Percentiles rank a stretch among this genome's conserved stretches.
Evolutionary conservation across 2,113 vertebrate species (phyloP).

Genomic region (Crotalus horridus): DNA sequence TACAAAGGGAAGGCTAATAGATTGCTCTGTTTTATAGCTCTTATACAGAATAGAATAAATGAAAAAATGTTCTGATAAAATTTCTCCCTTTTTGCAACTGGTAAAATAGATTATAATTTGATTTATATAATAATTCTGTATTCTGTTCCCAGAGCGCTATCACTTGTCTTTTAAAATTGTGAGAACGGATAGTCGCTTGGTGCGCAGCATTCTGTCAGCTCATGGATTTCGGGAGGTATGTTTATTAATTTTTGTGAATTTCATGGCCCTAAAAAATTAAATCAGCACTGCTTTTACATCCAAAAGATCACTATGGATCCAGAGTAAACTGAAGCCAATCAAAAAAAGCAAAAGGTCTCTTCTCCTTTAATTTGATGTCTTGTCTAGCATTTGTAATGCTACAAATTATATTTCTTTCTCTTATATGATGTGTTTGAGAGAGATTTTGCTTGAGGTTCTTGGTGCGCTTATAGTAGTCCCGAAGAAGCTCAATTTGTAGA

Average conservation of each 20-base stretch:
- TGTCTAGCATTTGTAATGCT: neutral
- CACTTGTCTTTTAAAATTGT: conserved; percentile 94
- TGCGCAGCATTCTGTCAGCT: conserved; percentile 85
- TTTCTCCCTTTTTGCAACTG: neutral
- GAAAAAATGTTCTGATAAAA: neutral
- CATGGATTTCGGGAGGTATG: conserved; percentile 95
- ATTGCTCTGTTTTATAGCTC: neutral
- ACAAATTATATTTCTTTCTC: neutral
- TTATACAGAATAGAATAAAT: neutral
- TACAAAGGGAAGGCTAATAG: neutral
- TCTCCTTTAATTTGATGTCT: neutral
- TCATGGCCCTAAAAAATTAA: neutral
- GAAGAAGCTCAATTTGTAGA: neutral
- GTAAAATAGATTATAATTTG: neutral
- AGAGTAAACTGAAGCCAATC: neutral
- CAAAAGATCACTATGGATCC: neutral
- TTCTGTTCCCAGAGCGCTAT: conserved; percentile 78
- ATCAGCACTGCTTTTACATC: neutral
- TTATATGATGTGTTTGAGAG: neutral
- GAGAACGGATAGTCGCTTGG: conserved; percentile 91
- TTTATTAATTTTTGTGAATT: neutral
- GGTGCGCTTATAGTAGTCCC: neutral
- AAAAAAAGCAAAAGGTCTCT: neutral
- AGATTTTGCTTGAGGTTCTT: neutral
- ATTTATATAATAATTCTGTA: neutral